Conservation (phyloP, 2,797 vertebrate genomes). For the Huso huso region DNA sequence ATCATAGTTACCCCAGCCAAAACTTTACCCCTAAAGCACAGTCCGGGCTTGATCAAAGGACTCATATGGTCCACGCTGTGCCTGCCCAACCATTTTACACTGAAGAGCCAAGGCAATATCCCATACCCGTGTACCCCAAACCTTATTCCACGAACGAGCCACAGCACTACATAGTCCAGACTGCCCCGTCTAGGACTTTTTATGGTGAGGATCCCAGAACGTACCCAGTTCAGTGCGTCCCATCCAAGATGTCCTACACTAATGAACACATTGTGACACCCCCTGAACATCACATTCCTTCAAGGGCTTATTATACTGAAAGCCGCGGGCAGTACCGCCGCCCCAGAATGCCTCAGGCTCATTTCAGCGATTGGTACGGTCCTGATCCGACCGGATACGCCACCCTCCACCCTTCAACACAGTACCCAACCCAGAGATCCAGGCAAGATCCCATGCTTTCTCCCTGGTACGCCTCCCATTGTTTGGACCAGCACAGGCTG, state of each 20-base stretch:
- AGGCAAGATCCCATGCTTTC: constrained; percentile 58
- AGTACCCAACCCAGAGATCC: constrained; percentile 54
- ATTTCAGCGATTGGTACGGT: constrained; percentile 75
- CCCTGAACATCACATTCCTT: constrained; percentile 54
- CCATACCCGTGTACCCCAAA: constrained; percentile 46
- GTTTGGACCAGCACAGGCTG: constrained; percentile 63
- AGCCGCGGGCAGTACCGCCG: constrained; percentile 50
- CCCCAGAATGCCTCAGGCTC: constrained; percentile 61
- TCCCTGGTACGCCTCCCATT: constrained; percentile 72
- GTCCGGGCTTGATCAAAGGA: constrained; percentile 62
- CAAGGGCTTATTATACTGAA: constrained; percentile 68
- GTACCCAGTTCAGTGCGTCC: constrained; percentile 53
- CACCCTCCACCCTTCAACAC: constrained; percentile 60
- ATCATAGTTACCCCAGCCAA: constrained; percentile 59
- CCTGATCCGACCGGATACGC: constrained; percentile 68
- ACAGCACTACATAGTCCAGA: constrained; percentile 70
- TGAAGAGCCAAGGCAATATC: constrained; percentile 56
- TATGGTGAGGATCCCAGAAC: constrained; percentile 63
- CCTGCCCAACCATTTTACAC: constrained; percentile 62
- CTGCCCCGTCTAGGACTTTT: constrained; percentile 64
- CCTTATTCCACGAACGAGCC: constrained; percentile 70
- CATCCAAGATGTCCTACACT: constrained; percentile 58
- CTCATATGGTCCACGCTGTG: constrained; percentile 63
- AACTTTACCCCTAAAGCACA: constrained; percentile 57
- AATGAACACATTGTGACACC: constrained; percentile 54